Evolutionary conservation across 2,797 vertebrate species (phyloP).

Genomic region (Pachyuromys duprasi): DNA sequence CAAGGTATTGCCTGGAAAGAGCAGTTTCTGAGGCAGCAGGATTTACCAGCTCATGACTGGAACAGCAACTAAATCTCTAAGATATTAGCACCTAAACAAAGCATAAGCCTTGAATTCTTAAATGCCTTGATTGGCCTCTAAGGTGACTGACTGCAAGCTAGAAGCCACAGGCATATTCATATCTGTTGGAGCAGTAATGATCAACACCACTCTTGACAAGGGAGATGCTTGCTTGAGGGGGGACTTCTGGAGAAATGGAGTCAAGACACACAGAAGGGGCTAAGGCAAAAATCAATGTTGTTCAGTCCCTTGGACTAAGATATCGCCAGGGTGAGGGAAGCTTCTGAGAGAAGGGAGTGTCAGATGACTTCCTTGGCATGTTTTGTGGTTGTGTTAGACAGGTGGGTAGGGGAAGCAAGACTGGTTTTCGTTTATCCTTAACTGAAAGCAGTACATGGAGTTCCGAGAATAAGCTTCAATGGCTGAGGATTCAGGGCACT

Average conservation of each 20-base stretch:
- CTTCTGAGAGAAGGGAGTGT: neutral
- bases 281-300: accelerated
- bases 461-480: neutral
- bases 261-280: accelerated
- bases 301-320: neutral
- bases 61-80: neutral
- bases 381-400: neutral
- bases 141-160: neutral
- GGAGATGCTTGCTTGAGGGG: accelerated
- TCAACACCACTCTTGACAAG: neutral
- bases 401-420: neutral
- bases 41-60: neutral
- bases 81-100: neutral
- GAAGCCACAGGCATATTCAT: accelerated
- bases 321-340: neutral
- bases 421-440: neutral
- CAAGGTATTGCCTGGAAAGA: neutral
- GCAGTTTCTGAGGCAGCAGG: neutral
- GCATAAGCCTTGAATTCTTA: neutral
- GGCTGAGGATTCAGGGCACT: neutral
- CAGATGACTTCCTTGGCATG: neutral
- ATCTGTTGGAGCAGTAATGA: accelerated
- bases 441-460: neutral
- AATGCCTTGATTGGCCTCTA: neutral
- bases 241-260: accelerated